Evolutionary conservation across 2,888 invertebrate species (phyloP), one percentile per base, ranked within the genome.

Genomic region (Plusia festucae): DNA sequence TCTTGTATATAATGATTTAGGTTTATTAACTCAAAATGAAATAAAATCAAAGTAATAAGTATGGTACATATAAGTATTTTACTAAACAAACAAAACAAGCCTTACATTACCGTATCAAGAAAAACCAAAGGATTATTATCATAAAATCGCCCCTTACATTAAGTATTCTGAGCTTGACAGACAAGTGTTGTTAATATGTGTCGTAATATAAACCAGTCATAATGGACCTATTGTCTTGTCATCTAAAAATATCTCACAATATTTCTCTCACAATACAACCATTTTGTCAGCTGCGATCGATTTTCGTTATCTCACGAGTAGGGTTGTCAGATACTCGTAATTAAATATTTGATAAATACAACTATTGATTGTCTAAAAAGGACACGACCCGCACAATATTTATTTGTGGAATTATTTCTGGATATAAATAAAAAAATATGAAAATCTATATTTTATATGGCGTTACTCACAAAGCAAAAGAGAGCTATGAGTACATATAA

Each of bases 221-320:
- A 71, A 61, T 56, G 55, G 58, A 65, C 58, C 59, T 58, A 51
- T 76, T 59, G 58, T 61, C 55, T 76, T 34, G 30, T 49, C 49
- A 22, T 7, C 59, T 13, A 7, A 71, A 73, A 76, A 73, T 72
- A 67, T 76, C 24, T 6, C 5, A 59, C 53, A 72, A 73, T 76
- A 60, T 57, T 72, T 62, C 51, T 32, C 46, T 16, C 46, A 59
- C 62, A 76, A 66, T 72, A 56, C 58, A 40, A 56, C 16, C 59
- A 51, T 66, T 51, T 62, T 72, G 53, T 73, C 68, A 72, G 77
- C 55, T 52, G 67, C 22, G 58, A 76, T 73, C 68, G 68, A 77
- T 73, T 62, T 55, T 60, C 24, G 8, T 18, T 30, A 53, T 65
- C 73, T 51, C 73, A 53, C 20, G 53, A 9, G 0, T 27, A 73